phyloP scores from a whole-genome alignment of 2,113 vertebrate genomes.

The Tapirus terrestris region DNA sequence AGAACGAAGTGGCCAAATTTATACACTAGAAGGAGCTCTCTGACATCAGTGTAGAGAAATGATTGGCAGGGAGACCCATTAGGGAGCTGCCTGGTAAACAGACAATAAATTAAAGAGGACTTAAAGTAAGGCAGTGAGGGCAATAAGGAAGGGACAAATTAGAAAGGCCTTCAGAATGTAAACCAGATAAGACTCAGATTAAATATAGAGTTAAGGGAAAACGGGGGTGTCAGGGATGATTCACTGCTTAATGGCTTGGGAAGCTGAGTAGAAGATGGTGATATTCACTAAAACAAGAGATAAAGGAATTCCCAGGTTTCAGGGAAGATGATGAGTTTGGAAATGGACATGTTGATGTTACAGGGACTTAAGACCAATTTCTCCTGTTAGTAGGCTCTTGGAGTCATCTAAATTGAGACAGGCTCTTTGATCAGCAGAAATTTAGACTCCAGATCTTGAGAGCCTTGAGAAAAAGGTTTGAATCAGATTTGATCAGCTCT shows the following conservation, averaged over 20 bases:
- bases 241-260: not conserved
- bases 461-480: not conserved
- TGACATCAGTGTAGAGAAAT: not conserved
- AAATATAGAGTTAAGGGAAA: not conserved
- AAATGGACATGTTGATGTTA: not conserved
- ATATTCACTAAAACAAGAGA: not conserved
- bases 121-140: not conserved
- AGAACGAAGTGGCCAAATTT: not conserved
- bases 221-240: not conserved
- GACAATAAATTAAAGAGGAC: not conserved
- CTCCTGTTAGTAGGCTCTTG: not conserved
- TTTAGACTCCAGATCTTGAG: not conserved
- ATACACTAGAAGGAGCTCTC: not conserved
- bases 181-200: not conserved
- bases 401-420: constrained; percentile 6
- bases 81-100: not conserved
- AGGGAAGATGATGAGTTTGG: not conserved
- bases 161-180: not conserved
- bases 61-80: not conserved
- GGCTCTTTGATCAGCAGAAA: not conserved
- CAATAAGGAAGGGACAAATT: not conserved
- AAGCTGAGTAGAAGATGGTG: not conserved
- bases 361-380: not conserved
- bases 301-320: not conserved
- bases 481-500: constrained; percentile 1